Conservation (phyloP, 2,888 invertebrate genomes). For the Ferdinandea cuprea region DNA sequence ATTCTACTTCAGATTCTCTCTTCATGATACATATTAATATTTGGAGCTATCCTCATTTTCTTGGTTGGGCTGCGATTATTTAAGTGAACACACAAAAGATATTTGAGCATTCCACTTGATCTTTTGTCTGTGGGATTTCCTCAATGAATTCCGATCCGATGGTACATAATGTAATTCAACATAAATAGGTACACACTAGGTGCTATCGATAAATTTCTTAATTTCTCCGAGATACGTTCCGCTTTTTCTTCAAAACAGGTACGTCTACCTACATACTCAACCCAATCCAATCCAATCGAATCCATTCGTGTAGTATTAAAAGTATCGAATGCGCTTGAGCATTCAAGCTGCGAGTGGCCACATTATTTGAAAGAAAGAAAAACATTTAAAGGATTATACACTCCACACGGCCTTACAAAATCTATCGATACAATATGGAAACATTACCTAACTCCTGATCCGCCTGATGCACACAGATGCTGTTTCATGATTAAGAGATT, state of each 20-base stretch:
- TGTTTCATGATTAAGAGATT: constrained; percentile 55
- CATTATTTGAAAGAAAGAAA: constrained; percentile 19
- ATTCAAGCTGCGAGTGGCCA: constrained; percentile 52
- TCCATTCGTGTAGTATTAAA: not conserved
- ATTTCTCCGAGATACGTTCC: constrained; percentile 33
- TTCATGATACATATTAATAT: constrained; percentile 41
- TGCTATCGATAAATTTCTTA: constrained; percentile 35
- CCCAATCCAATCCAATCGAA: too few relatives aligned
- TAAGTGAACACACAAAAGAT: constrained; percentile 30
- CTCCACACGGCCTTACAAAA: constrained; percentile 25
- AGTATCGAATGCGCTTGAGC: constrained; percentile 26
- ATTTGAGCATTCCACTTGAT: constrained; percentile 57
- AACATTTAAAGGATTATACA: constrained; percentile 51
- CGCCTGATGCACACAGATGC: constrained; percentile 32
- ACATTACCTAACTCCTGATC: constrained; percentile 40
- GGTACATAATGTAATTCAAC: too few relatives aligned
- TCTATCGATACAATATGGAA: constrained; percentile 26
- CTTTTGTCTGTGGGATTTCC: constrained; percentile 59
- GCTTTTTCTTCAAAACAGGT: constrained; percentile 35
- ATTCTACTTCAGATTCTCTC: constrained; percentile 30
- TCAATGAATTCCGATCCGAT: constrained; percentile 54
- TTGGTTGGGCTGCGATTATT: constrained; percentile 10
- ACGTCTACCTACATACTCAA: not conserved
- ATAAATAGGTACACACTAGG: not conserved
- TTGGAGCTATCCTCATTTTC: constrained; percentile 30